These are phyloP conservation scores for Barypeithes pellucidus DNA, from an alignment of 2,888 invertebrate species.

Conservation along the genomic window DNA sequence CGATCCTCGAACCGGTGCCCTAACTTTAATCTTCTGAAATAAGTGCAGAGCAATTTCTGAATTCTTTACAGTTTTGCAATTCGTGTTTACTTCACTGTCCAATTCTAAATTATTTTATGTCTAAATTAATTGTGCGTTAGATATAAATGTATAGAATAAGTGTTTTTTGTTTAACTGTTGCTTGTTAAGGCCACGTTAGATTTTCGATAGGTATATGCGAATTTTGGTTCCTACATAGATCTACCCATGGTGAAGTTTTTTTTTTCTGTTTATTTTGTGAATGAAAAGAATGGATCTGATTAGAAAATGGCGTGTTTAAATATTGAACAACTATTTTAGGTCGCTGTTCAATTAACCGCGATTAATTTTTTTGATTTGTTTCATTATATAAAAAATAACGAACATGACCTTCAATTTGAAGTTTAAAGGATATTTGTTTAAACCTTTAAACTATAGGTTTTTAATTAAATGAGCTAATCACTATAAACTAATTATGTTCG, in stretches of 20 bases:
- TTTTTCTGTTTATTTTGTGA: neutral
- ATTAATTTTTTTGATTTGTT: no score
- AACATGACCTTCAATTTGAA: no score
- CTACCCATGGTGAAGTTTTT: slow-evolving; percentile 23
- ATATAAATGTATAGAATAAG: slow-evolving; percentile 4
- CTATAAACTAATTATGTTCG: no score
- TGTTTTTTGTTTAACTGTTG: neutral
- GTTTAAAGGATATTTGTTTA: no score
- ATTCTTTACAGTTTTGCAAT: no score
- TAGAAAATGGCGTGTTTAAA: slow-evolving; percentile 13
- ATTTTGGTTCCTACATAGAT: slow-evolving; percentile 46
- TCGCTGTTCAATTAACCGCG: neutral
- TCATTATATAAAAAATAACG: no score
- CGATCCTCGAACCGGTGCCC: no score
- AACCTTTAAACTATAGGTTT: no score
- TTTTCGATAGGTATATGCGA: slow-evolving; percentile 19
- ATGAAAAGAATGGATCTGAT: slow-evolving; percentile 33
- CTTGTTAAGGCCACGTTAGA: neutral
- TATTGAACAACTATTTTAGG: neutral
- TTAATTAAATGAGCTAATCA: no score
- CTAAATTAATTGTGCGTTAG: neutral
- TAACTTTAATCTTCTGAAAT: no score
- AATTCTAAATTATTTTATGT: neutral
- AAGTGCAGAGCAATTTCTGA: no score
- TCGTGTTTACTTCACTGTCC: no score